phyloP scores from a whole-genome alignment of 35 echinoderm and acorn worm genomes.

The Eucidaris tribuloides region DNA sequence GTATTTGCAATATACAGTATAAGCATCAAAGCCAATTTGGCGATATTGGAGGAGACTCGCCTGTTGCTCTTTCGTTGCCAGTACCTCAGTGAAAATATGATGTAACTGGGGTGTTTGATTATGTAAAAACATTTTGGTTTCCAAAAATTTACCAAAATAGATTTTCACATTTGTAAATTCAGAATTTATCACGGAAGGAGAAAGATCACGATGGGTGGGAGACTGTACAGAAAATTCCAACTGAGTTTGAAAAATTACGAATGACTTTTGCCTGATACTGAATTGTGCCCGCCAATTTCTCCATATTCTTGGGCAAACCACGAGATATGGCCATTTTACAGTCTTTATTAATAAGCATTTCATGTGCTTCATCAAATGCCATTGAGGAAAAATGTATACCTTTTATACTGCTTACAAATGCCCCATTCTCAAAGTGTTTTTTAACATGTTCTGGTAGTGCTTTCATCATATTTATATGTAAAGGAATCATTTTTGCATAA shows the following conservation, averaged over 20 bases:
- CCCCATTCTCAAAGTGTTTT: constrained; percentile 24
- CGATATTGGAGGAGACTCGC: not conserved
- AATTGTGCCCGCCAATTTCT: not conserved
- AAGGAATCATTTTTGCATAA: constrained; percentile 10
- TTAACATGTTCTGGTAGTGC: constrained; percentile 10
- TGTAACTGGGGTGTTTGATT: not conserved
- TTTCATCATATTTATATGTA: constrained; percentile 22
- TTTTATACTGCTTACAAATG: constrained; percentile 25
- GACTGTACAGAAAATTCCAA: not conserved
- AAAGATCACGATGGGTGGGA: not conserved
- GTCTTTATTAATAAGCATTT: too few relatives aligned
- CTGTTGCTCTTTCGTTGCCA: not conserved
- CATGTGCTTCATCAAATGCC: constrained; percentile 56
- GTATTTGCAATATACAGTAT: not conserved
- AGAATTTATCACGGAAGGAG: not conserved
- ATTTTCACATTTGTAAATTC: not conserved
- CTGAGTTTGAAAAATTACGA: not conserved
- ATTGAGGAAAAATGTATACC: constrained; percentile 26
- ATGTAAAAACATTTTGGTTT: not conserved
- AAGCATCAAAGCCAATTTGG: not conserved
- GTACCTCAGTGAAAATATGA: not conserved
- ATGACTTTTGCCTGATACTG: not conserved
- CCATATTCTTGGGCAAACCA: not conserved
- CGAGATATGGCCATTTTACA: constrained; percentile 17
- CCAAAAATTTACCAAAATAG: not conserved